Percentiles rank a stretch among this genome's conserved stretches.
Conservation (phyloP, 1,140 invertebrate species). For the Galleria mellonella region DNA sequence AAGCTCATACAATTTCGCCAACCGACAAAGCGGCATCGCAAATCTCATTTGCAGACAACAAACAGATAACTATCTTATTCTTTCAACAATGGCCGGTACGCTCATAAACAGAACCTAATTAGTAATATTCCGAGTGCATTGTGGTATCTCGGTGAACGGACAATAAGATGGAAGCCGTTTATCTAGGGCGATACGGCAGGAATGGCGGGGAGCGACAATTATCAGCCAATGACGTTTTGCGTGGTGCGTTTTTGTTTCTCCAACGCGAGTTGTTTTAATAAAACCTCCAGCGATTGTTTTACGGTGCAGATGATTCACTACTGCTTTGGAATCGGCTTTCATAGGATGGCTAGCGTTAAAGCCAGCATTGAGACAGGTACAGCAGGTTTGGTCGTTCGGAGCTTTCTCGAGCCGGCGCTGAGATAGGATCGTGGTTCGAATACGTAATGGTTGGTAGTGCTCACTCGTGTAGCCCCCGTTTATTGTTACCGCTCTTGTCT, state of each 20-base stretch:
- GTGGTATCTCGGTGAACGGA: constrained; percentile 54
- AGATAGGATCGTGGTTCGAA: constrained; percentile 49
- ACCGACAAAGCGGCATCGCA: constrained; percentile 67
- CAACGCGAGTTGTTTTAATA: neutral
- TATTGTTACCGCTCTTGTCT: constrained; percentile 52
- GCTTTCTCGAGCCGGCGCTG: neutral
- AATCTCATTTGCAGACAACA: constrained; percentile 68
- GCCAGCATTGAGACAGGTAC: neutral
- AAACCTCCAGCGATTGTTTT: neutral
- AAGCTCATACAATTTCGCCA: constrained; percentile 52
- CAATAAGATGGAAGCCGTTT: constrained; percentile 65
- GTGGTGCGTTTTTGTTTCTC: constrained; percentile 26
- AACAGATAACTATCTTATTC: constrained; percentile 68
- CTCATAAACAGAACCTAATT: constrained; percentile 71
- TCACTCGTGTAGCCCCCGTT: constrained; percentile 48
- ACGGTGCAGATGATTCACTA: constrained; percentile 6
- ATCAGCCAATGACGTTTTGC: constrained; percentile 50
- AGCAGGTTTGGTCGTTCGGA: neutral
- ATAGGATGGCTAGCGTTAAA: constrained; percentile 8
- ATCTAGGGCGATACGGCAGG: constrained; percentile 67
- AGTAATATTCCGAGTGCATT: constrained; percentile 71
- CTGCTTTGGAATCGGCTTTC: neutral
- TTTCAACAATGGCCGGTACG: constrained; percentile 61
- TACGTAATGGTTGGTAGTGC: constrained; percentile 69
- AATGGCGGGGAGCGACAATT: constrained; percentile 53